Conservation (phyloP, 1,140 invertebrate species). For the Zaprionus taronus region DNA sequence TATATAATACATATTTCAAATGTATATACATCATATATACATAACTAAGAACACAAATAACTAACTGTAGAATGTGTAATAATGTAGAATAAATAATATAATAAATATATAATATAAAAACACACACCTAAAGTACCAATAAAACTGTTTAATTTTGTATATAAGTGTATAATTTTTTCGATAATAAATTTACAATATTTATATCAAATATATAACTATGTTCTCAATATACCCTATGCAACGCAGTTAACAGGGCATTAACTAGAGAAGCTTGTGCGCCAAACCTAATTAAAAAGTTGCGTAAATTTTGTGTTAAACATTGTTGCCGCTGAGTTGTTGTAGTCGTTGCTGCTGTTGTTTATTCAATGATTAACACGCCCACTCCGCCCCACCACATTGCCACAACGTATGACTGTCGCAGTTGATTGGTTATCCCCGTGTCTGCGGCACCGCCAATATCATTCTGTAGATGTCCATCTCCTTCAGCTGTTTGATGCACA, state of each 20-base stretch:
- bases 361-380: constrained; percentile 9
- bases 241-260: not conserved
- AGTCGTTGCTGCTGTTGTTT: constrained; percentile 4
- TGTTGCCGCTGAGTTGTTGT: constrained; percentile 21
- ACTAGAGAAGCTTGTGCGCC: constrained; percentile 31
- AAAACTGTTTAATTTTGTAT: not conserved
- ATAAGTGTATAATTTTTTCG: not conserved
- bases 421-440: not conserved
- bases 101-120: no score
- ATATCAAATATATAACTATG: no score
- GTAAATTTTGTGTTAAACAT: constrained; percentile 41
- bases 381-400: not conserved
- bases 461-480: constrained; percentile 53
- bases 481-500: constrained; percentile 14
- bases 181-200: no score
- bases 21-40: no score
- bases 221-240: not conserved
- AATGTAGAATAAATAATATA: no score
- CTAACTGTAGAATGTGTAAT: no score
- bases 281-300: constrained; percentile 72
- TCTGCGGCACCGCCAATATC: constrained; percentile 37
- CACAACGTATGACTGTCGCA: not conserved
- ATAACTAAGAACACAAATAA: no score
- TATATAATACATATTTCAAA: no score
- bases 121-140: no score